Evolutionary conservation across 2,888 invertebrate species (phyloP).

Genomic region (Lasioglossum pauxillum): DNA sequence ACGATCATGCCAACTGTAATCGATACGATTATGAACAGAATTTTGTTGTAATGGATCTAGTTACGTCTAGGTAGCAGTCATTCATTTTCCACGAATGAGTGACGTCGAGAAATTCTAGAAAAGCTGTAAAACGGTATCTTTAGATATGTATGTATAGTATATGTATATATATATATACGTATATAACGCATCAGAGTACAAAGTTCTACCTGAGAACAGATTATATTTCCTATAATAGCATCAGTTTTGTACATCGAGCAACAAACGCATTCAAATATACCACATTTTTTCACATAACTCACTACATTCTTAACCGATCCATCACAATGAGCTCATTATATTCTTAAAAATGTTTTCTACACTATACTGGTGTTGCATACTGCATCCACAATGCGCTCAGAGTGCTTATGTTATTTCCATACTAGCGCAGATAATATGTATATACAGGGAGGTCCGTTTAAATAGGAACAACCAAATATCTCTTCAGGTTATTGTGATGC

Average conservation of each 20-base stretch:
- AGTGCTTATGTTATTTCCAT: conserved; percentile 4
- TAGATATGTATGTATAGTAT: conserved; percentile 40
- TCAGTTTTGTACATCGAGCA: conserved; percentile 66
- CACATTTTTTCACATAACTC: conserved; percentile 59
- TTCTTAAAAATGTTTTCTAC: conserved; percentile 25
- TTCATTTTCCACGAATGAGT: conserved; percentile 50
- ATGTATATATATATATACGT: not conserved
- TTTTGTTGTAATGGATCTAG: conserved; percentile 45
- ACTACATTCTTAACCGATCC: conserved; percentile 62
- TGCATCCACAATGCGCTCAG: not conserved
- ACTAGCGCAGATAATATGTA: conserved; percentile 19
- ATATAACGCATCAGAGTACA: conserved; percentile 63
- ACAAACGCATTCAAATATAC: conserved; percentile 64
- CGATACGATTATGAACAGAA: conserved; percentile 12
- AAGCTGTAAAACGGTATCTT: conserved; percentile 25
- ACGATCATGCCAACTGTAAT: conserved; percentile 28
- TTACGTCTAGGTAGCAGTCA: conserved; percentile 27
- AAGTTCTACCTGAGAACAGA: conserved; percentile 66
- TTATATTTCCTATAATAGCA: conserved; percentile 67
- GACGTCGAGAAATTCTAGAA: conserved; percentile 26
- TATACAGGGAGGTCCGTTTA: no score
- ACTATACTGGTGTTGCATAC: conserved; percentile 12
- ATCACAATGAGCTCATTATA: conserved; percentile 39
- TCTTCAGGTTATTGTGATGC: no score
- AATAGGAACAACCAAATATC: no score